A percentile compares a stretch with the other conserved stretches of the same genome.
Evolutionary conservation across 1,140 invertebrate species (phyloP).

Genomic region (Heliconius himera): DNA sequence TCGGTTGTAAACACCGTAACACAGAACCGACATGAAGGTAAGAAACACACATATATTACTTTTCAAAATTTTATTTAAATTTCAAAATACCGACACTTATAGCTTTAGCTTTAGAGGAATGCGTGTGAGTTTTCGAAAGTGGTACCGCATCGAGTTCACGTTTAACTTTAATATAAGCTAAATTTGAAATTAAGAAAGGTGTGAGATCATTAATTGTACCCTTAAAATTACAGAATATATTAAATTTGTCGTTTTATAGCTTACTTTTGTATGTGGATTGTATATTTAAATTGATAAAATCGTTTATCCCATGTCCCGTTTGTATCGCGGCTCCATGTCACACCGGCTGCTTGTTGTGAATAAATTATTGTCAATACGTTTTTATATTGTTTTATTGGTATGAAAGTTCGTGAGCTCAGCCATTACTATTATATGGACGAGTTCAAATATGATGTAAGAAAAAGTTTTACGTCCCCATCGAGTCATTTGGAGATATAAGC

Average conservation of each 20-base stretch:
- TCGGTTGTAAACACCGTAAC: slow-evolving; percentile 45
- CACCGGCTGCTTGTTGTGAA: slow-evolving; percentile 55
- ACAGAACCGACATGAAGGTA: slow-evolving; percentile 39
- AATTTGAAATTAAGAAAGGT: slow-evolving; percentile 44
- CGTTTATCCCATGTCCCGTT: slow-evolving; percentile 38
- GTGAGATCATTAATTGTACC: slow-evolving; percentile 49
- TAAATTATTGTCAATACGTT: slow-evolving; percentile 75
- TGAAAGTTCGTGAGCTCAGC: slow-evolving; percentile 65
- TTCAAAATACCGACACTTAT: slow-evolving; percentile 33
- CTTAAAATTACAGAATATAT: slow-evolving; percentile 49
- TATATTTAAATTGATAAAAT: slow-evolving; percentile 45
- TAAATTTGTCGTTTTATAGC: slow-evolving; percentile 48
- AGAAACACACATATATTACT: slow-evolving; percentile 39
- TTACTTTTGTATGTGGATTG: slow-evolving; percentile 30
- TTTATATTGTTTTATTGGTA: slow-evolving; percentile 78
- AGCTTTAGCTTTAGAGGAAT: slow-evolving; percentile 31
- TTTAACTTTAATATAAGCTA: slow-evolving; percentile 43
- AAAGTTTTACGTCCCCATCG: slow-evolving; percentile 54
- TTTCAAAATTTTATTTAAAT: slow-evolving; percentile 44
- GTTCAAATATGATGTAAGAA: slow-evolving; percentile 58
- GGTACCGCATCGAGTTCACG: slow-evolving; percentile 30
- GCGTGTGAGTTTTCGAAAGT: slow-evolving; percentile 41
- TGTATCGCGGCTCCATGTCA: slow-evolving; percentile 40
- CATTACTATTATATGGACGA: slow-evolving; percentile 60
- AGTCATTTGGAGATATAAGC: slow-evolving; percentile 48